Percentiles rank a stretch among this genome's conserved stretches.
phyloP scores from a whole-genome alignment of 2,888 invertebrate species.

The Synanthedon andrenaeformis region DNA sequence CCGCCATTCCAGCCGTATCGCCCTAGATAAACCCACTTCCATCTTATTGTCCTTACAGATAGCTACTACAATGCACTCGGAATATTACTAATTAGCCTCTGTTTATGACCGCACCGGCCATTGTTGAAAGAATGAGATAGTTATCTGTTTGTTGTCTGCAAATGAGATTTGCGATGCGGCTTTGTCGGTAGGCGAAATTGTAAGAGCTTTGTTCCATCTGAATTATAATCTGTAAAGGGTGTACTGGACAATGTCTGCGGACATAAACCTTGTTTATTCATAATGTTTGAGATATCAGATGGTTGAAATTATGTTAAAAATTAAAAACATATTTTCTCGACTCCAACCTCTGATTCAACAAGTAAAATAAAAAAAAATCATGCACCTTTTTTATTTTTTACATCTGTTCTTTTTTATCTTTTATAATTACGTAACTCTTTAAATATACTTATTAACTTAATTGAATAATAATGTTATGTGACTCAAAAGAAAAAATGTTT shows the following conservation, averaged over 20 bases:
- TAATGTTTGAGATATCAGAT: slow-evolving; percentile 4
- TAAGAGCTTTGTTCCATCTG: slow-evolving; percentile 61
- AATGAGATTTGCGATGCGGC: slow-evolving; percentile 66
- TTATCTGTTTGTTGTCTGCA: slow-evolving; percentile 64
- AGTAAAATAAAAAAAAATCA: too few relatives aligned
- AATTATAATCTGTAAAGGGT: slow-evolving; percentile 32
- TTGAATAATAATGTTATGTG: too few relatives aligned
- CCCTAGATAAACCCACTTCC: slow-evolving; percentile 62
- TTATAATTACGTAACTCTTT: too few relatives aligned
- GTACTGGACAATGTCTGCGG: slow-evolving; percentile 25
- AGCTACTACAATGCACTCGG: slow-evolving; percentile 61
- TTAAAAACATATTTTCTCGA: too few relatives aligned
- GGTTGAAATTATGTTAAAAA: background rate
- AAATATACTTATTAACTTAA: too few relatives aligned
- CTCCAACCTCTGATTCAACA: too few relatives aligned
- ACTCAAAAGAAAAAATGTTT: too few relatives aligned
- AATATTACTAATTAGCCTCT: slow-evolving; percentile 70
- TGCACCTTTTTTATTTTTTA: too few relatives aligned
- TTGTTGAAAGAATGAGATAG: slow-evolving; percentile 69
- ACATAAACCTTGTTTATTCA: slow-evolving; percentile 26
- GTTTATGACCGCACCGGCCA: slow-evolving; percentile 63
- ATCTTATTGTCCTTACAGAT: slow-evolving; percentile 63
- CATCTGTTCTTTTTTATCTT: too few relatives aligned
- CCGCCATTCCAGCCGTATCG: slow-evolving; percentile 46
- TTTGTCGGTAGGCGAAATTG: slow-evolving; percentile 60